phyloP scores from a whole-genome alignment of 2,888 invertebrate species.

The Carabus problematicus region DNA sequence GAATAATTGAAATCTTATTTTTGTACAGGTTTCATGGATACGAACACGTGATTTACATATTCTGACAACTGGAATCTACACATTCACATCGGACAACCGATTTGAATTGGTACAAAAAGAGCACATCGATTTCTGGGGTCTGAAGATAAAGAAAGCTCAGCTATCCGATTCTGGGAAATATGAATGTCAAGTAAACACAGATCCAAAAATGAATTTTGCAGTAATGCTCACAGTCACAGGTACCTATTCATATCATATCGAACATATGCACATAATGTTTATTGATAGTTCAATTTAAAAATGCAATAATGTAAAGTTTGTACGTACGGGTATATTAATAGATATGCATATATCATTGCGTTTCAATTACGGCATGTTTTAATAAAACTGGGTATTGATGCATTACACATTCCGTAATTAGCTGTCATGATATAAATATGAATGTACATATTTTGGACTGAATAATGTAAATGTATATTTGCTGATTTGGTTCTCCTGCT shows the following conservation, averaged over 20 bases:
- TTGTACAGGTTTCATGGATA: constrained; percentile 76
- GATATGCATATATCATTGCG: not conserved
- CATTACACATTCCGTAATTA: not conserved
- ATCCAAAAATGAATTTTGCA: constrained; percentile 75
- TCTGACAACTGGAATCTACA: constrained; percentile 68
- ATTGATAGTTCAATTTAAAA: not conserved
- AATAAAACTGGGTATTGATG: too few relatives aligned
- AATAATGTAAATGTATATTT: too few relatives aligned
- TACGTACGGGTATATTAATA: not conserved
- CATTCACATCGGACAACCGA: constrained; percentile 73
- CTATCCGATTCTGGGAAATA: constrained; percentile 70
- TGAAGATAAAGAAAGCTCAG: constrained; percentile 68
- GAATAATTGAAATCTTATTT: constrained; percentile 33
- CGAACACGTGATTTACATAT: constrained; percentile 74
- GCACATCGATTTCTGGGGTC: constrained; percentile 65
- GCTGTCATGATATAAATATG: not conserved
- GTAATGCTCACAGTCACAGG: constrained; percentile 70
- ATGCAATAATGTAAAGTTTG: not conserved
- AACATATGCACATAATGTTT: not conserved
- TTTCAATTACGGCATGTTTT: not conserved
- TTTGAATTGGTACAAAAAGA: constrained; percentile 65
- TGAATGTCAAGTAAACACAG: constrained; percentile 79
- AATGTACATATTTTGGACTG: too few relatives aligned
- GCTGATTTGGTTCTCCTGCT: constrained; percentile 16
- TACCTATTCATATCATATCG: constrained; percentile 50